Percentiles rank a stretch among this genome's conserved stretches.
Conservation (phyloP, 2,888 invertebrate genomes). For the Drosophila pegasa region DNA sequence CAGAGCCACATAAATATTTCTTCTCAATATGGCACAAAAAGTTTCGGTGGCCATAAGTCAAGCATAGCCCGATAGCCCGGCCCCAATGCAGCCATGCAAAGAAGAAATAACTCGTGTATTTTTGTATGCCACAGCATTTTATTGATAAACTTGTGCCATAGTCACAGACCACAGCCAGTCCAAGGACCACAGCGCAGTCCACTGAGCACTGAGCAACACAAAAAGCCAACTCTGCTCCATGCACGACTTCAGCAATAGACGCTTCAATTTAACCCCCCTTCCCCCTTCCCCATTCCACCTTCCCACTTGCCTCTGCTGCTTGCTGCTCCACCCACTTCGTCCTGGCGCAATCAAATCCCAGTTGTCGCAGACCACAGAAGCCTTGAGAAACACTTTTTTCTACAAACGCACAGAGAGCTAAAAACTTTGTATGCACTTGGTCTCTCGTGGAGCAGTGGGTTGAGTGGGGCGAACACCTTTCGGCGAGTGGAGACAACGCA, state of each 20-base stretch:
- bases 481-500: constrained; percentile 49
- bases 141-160: constrained; percentile 72
- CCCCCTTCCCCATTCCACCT: too few species aligned
- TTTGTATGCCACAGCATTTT: constrained; percentile 75
- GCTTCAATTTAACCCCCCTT: constrained; percentile 46
- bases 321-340: constrained; percentile 4
- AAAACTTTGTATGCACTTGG: constrained; percentile 52
- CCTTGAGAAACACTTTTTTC: constrained; percentile 48
- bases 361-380: constrained; percentile 48
- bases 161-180: constrained; percentile 26
- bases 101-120: constrained; percentile 77
- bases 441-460: constrained; percentile 6
- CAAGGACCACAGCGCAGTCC: constrained; percentile 43
- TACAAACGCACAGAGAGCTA: constrained; percentile 34
- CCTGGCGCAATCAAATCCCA: constrained; percentile 45
- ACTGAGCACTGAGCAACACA: constrained; percentile 47
- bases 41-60: constrained; percentile 64
- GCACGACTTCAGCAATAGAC: constrained; percentile 44
- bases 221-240: constrained; percentile 54
- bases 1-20: constrained; percentile 51
- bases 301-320: too few species aligned
- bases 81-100: constrained; percentile 66
- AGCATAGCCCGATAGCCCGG: constrained; percentile 55
- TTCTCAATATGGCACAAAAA: constrained; percentile 58
- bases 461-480: constrained; percentile 47